A percentile compares a stretch with the other conserved stretches of the same genome.
Conservation (phyloP, 2,797 vertebrate genomes). For the Liparis tanakae region DNA sequence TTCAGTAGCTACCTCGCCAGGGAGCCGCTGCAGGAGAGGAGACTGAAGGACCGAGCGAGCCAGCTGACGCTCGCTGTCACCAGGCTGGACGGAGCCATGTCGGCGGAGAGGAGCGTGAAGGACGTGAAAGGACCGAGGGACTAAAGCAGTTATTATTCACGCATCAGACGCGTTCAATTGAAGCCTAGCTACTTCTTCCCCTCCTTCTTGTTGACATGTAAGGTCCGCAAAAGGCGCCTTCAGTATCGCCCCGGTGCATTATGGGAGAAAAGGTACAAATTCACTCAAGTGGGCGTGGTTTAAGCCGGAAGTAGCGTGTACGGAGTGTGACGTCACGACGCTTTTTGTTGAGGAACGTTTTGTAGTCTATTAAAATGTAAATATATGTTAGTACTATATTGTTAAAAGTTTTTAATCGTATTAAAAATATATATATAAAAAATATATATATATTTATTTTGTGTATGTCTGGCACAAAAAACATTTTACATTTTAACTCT, state of each 20-base stretch:
- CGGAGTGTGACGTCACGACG: not conserved
- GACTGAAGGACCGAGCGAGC: conserved; percentile 69
- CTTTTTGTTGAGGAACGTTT: not conserved
- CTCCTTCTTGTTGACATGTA: conserved; percentile 20
- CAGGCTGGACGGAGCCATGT: conserved; percentile 77
- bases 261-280: conserved; percentile 69
- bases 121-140: not conserved
- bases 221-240: conserved; percentile 64
- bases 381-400: not conserved
- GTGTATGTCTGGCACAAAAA: too few relatives aligned
- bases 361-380: not conserved
- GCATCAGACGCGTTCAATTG: not conserved
- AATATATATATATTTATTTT: too few relatives aligned
- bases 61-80: conserved; percentile 67
- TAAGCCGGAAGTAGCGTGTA: not conserved
- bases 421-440: too few relatives aligned
- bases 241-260: conserved; percentile 53
- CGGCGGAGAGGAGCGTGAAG: not conserved
- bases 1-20: conserved; percentile 72
- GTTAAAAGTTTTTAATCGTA: not conserved
- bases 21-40: conserved; percentile 60
- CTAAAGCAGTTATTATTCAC: not conserved
- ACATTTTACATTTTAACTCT: too few relatives aligned
- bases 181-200: not conserved
- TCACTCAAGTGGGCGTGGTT: not conserved